Conservation (phyloP, 1,140 invertebrate species). For the Ctenoplectra terminalis region DNA sequence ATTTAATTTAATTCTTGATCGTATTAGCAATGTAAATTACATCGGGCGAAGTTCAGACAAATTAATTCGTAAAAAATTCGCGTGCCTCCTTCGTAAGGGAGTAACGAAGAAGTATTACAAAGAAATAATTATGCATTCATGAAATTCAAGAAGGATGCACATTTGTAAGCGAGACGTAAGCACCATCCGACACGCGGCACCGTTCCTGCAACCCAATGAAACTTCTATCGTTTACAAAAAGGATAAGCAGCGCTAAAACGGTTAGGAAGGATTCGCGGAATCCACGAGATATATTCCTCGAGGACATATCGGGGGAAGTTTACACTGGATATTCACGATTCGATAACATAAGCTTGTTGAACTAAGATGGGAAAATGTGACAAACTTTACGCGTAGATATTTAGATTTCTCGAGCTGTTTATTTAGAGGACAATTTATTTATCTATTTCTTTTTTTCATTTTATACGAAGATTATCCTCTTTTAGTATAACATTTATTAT, state of each 20-base stretch:
- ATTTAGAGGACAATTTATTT: no score
- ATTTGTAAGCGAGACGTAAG: slow-evolving; percentile 50
- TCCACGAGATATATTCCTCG: slow-evolving; percentile 8
- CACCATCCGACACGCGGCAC: slow-evolving; percentile 34
- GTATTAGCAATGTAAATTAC: not conserved
- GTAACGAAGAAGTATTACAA: slow-evolving; percentile 12
- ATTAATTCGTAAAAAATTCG: slow-evolving; percentile 12
- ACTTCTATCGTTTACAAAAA: slow-evolving; percentile 44
- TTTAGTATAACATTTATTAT: no score
- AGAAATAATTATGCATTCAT: slow-evolving; percentile 52
- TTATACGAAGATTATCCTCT: no score
- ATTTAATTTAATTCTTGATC: not conserved
- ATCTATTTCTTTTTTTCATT: no score
- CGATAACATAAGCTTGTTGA: slow-evolving; percentile 8
- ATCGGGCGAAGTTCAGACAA: not conserved
- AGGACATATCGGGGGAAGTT: slow-evolving; percentile 7
- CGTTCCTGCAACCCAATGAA: slow-evolving; percentile 45
- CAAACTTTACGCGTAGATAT: not conserved
- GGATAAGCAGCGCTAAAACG: slow-evolving; percentile 28
- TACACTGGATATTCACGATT: slow-evolving; percentile 36
- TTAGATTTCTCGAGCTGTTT: no score
- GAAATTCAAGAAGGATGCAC: slow-evolving; percentile 50
- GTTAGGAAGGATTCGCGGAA: slow-evolving; percentile 45
- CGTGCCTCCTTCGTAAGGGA: not conserved
- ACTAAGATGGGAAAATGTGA: slow-evolving; percentile 7